These are phyloP conservation scores for Spodoptera litura DNA, from an alignment of 1,140 invertebrate genomes.

Conservation along the genomic window DNA sequence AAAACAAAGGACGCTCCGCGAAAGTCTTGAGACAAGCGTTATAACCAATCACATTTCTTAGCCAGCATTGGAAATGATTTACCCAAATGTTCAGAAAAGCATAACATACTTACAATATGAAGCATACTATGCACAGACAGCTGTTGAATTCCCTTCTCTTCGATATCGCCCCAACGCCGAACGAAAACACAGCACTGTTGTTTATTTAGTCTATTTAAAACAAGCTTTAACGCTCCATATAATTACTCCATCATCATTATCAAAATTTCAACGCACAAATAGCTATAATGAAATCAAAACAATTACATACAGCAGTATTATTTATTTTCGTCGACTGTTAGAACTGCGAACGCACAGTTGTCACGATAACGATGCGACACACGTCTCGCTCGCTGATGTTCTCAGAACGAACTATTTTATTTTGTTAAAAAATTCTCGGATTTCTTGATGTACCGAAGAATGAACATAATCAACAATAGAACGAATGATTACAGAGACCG, in stretches of 20 bases:
- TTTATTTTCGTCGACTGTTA: slow-evolving; percentile 55
- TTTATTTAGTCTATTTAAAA: slow-evolving; percentile 61
- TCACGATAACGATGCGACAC: slow-evolving; percentile 70
- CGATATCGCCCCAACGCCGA: slow-evolving; percentile 68
- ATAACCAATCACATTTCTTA: background rate
- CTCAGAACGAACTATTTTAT: slow-evolving; percentile 53
- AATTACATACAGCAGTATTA: slow-evolving; percentile 38
- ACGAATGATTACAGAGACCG: slow-evolving; percentile 14
- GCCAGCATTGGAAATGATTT: slow-evolving; percentile 6
- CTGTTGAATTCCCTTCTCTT: slow-evolving; percentile 71
- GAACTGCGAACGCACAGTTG: slow-evolving; percentile 81
- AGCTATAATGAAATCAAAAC: slow-evolving; percentile 40
- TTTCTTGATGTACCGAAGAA: background rate
- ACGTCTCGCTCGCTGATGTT: slow-evolving; percentile 75
- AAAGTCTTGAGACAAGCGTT: background rate
- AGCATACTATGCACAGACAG: slow-evolving; percentile 82
- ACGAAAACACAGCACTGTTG: slow-evolving; percentile 76
- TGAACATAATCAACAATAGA: slow-evolving; percentile 23
- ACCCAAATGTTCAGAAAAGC: slow-evolving; percentile 30
- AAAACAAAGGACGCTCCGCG: slow-evolving; percentile 5
- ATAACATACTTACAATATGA: slow-evolving; percentile 77
- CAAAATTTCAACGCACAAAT: slow-evolving; percentile 51
- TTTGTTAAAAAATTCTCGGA: slow-evolving; percentile 15
- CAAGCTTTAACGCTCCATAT: slow-evolving; percentile 20
- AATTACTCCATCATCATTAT: slow-evolving; percentile 46